Percentiles rank a stretch among this genome's conserved stretches.
Evolutionary conservation across 2,888 invertebrate genomes (phyloP).

Genomic region (Nyleta sp.): DNA sequence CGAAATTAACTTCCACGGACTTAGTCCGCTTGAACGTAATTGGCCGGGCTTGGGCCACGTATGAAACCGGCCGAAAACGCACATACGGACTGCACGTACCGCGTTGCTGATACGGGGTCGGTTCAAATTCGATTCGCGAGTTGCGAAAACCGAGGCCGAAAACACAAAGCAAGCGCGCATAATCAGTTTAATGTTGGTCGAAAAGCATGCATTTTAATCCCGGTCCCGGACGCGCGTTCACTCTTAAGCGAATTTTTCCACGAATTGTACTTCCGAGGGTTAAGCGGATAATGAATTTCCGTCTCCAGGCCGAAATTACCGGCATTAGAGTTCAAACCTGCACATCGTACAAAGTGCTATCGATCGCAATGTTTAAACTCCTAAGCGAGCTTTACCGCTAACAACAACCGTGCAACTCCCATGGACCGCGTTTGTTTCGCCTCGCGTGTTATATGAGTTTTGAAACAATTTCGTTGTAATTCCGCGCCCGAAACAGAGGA

Average conservation of each 20-base stretch:
- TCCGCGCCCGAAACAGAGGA: slow-evolving; percentile 65
- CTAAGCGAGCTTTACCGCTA: slow-evolving; percentile 65
- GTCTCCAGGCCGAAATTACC: slow-evolving; percentile 63
- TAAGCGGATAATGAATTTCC: slow-evolving; percentile 66
- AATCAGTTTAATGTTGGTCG: slow-evolving; percentile 56
- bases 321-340: slow-evolving; percentile 66
- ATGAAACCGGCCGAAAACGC: too few relatives aligned
- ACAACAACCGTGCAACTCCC: slow-evolving; percentile 65
- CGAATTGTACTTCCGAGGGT: slow-evolving; percentile 59
- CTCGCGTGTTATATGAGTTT: slow-evolving; percentile 72
- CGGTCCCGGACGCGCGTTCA: slow-evolving; percentile 13
- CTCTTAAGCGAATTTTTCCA: slow-evolving; percentile 63
- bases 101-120: too few relatives aligned
- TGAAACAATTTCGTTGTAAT: slow-evolving; percentile 74
- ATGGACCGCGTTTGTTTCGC: slow-evolving; percentile 68
- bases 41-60: too few relatives aligned
- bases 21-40: too few relatives aligned
- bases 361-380: slow-evolving; percentile 67
- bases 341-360: slow-evolving; percentile 64
- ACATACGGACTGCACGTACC: too few relatives aligned
- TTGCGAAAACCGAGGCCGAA: background rate
- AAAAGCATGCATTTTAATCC: slow-evolving; percentile 58
- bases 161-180: slow-evolving; percentile 26
- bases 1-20: too few relatives aligned
- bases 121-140: background rate